A percentile compares a stretch with the other conserved stretches of the same genome.
These are phyloP conservation scores for Xanthia icteritia DNA, from an alignment of 2,888 invertebrate species.

Conservation along the genomic window DNA sequence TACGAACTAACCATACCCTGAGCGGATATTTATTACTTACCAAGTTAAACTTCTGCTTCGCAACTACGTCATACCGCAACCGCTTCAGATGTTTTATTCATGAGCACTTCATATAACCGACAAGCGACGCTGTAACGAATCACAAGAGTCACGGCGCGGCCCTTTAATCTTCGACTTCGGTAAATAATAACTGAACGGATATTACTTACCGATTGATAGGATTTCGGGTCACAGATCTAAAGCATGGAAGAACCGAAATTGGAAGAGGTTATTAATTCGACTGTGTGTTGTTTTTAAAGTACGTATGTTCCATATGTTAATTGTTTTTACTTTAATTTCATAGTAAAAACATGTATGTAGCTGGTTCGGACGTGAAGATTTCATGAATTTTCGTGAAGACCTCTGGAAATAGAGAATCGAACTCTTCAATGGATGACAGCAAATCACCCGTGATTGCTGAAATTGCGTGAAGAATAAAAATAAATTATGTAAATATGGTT, in stretches of 20 bases:
- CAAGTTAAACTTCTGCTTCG: slow-evolving; percentile 4
- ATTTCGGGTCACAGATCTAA: background rate
- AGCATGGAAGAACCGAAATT: background rate
- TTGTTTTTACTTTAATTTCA: background rate
- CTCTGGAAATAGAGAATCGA: background rate
- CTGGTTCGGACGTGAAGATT: background rate
- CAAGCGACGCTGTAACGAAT: slow-evolving; percentile 10
- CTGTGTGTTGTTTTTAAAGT: background rate
- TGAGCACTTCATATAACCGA: slow-evolving; percentile 41
- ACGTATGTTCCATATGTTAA: background rate
- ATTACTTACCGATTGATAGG: slow-evolving; percentile 1
- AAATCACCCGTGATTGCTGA: background rate
- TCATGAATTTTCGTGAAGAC: too few species aligned
- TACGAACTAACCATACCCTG: background rate
- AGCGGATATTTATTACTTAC: slow-evolving; percentile 13
- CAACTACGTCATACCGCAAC: background rate
- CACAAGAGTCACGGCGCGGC: background rate
- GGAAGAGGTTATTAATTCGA: background rate
- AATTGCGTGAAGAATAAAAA: background rate
- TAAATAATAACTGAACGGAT: slow-evolving; percentile 37
- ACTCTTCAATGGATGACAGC: background rate
- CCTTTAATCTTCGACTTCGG: slow-evolving; percentile 35
- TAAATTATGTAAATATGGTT: background rate
- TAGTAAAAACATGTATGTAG: background rate
- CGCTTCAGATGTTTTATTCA: slow-evolving; percentile 56